Evolutionary conservation across 2,797 vertebrate species (phyloP).

Genomic region (Octomys mimax): DNA sequence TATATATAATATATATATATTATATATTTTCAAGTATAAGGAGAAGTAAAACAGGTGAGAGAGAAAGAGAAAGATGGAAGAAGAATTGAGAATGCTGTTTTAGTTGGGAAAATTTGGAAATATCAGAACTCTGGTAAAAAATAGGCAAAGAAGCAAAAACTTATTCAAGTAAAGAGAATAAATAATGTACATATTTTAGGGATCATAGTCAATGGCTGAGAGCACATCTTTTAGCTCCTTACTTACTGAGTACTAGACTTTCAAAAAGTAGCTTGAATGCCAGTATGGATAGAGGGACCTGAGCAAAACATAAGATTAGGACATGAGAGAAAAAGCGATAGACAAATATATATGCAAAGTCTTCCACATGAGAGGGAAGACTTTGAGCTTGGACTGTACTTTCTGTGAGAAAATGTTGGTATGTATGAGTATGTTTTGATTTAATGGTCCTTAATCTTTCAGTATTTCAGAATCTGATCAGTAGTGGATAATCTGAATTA

Average conservation of each 20-base stretch:
- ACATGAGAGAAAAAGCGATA: background rate
- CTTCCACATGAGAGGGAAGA: background rate
- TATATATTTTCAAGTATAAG: background rate
- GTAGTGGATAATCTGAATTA: background rate
- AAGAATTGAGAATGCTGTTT: too few species aligned
- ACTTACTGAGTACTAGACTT: background rate
- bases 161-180: too few species aligned
- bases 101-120: background rate
- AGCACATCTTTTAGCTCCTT: background rate
- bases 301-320: background rate
- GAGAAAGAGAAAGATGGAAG: background rate
- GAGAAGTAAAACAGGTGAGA: background rate
- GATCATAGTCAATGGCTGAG: too few species aligned
- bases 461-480: background rate
- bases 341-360: background rate
- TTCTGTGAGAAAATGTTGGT: background rate
- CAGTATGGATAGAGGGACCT: background rate
- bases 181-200: background rate
- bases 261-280: background rate
- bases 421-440: background rate
- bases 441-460: background rate
- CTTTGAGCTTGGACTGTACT: background rate
- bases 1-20: too few species aligned
- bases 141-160: background rate
- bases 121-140: background rate